Base-by-base conservation (phyloP, 2,797 vertebrate genomes). In the Sus cebifrons region DNA sequence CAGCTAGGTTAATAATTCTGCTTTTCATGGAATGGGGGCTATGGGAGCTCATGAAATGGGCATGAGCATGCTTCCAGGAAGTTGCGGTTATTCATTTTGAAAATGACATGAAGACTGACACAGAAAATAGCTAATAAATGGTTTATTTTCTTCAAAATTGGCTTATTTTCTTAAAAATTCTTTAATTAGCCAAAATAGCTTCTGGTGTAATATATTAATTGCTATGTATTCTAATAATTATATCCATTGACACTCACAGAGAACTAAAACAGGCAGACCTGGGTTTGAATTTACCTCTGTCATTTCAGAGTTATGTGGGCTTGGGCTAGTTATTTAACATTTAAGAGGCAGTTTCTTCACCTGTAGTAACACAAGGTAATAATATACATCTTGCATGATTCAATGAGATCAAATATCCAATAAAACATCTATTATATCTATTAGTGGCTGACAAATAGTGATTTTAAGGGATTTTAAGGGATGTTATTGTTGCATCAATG, bases 391-490 rank as follows among this genome's bases (percentile, higher is more conserved):
- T 68, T 73, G 4, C 3, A 25, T 70, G 56, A 82, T 29, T 58
- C 71, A 74, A 3, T 87, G 25, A 82, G 25, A 95, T 54, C 17
- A 93, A 54, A 44, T 52, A 21, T 54, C 7, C 32, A 32, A 32
- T 60, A 83, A 94, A 64, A 18, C 18, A 62, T 62, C 12, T 68
- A 7, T 95, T 68, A 74, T 23, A 40, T 65, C 14, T 85, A 16
- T 92, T 71, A 77, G 10, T 91, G 36, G 6, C 21, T 64, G 54
- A n/a, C 17, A 86, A 18, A 73, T 16, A 73, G 25, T 85, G 21
- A 78, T 86, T 89, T 92, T 27, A 91, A 91, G 67, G 84, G 65
- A 49, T 65, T n/a, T n/a, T n/a, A n/a, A n/a, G n/a, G n/a, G n/a
- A n/a, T 92, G 71, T 81, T 93, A 74, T 86, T 58, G 9, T 81